Base-by-base conservation (phyloP, 23 tunicate species). In the Trididemnum miniatum region DNA sequence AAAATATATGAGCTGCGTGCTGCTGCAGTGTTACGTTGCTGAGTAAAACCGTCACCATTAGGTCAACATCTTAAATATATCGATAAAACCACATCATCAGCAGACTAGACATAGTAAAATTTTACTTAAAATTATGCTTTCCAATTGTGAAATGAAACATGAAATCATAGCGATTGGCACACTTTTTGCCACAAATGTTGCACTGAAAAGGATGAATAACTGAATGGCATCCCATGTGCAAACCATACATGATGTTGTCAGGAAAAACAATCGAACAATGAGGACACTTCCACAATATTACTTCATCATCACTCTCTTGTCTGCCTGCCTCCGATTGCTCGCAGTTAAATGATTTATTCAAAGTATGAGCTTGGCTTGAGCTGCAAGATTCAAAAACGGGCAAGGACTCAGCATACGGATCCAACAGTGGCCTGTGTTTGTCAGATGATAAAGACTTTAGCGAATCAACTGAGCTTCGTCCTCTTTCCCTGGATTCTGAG, bases 201-300 rank as follows among this genome's bases (percentile, higher is more conserved):
- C 92, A 87, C 74, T 82, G 80, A 35, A 51, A 87, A 0, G 72
- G 51, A 27, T 51, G 35, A 33, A 66, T 57, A 0, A 87, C 92
- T 0, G 86, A 64, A 38, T 87, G 92, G 50, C 92, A 87, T n/a
- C 81, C 92, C 86, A 82, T 87, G 73, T 87, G 92, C 66, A 87
- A 65, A 28, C 92, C 89, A 78, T 84, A 84, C 83, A 91, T 74
- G 26, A 91, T 81, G 60, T 87, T 87, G 74, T 91, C 90, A 2
- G 96, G 96, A 37, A 91, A 91, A 0, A 79, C 51, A 23, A 91
- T 91, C 31, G 64, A 65, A 52, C 96, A 91, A 36, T 86, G 96
- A 0, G 51, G 31, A 39, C 96, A 91, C 66, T 40, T 65, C 92
- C 86, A 87, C 1, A 24, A 20, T 7, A 12, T 7, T 15, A 4